A percentile compares a stretch with the other conserved stretches of the same genome.
Evolutionary conservation across 2,113 vertebrate species (phyloP).

Genomic region (Potamarius usumacintae): DNA sequence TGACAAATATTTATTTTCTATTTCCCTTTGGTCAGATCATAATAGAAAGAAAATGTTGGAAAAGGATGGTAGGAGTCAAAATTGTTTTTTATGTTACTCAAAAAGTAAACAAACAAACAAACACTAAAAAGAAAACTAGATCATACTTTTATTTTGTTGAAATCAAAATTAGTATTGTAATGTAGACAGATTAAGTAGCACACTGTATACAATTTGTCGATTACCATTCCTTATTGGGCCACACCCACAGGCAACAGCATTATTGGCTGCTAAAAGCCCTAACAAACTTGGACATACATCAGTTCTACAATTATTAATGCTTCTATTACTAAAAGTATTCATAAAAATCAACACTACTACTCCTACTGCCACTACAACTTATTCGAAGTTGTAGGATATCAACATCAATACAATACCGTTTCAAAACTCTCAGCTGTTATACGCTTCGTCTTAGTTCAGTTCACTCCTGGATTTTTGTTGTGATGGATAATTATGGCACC

Average conservation of each 20-base stretch:
- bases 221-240: neutral
- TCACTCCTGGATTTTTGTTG: slow-evolving; percentile 2
- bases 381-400: neutral
- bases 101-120: neutral
- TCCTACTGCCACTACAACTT: neutral
- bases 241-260: no score
- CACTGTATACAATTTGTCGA: neutral
- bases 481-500: slow-evolving; percentile 9
- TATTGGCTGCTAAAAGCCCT: neutral
- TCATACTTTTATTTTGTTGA: neutral
- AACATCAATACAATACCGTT: neutral
- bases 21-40: neutral
- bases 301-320: neutral
- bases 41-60: neutral
- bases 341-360: neutral
- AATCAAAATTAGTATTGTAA: neutral
- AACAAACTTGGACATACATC: neutral
- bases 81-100: neutral
- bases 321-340: no score
- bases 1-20: neutral
- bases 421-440: neutral
- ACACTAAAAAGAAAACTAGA: neutral
- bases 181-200: neutral
- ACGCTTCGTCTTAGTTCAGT: neutral
- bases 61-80: neutral